Evolutionary conservation across 2,888 invertebrate species (phyloP).

Genomic region (Orchestes rusci): DNA sequence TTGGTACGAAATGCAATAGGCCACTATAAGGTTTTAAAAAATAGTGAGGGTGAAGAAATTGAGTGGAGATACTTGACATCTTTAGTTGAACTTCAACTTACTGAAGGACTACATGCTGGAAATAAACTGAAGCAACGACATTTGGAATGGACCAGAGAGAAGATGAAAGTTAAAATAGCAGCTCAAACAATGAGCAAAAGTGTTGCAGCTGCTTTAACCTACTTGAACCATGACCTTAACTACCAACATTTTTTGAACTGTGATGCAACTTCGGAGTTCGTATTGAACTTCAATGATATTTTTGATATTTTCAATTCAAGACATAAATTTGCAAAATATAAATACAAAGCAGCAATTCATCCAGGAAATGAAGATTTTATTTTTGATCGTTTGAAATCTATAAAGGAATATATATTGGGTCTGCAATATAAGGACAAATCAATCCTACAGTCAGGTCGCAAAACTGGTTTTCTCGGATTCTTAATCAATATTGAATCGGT

Average conservation of each 20-base stretch:
- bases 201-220: conserved; percentile 19
- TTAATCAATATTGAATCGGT: conserved; percentile 1
- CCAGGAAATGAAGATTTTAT: not conserved
- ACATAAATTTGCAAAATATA: conserved; percentile 9
- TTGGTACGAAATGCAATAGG: conserved; percentile 17
- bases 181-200: conserved; percentile 15
- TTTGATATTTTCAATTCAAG: conserved; percentile 14
- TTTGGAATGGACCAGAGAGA: conserved; percentile 12
- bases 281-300: conserved; percentile 6
- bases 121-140: conserved; percentile 12
- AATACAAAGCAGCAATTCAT: conserved; percentile 1
- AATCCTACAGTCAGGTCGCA: conserved; percentile 14
- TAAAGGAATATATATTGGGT: conserved; percentile 8
- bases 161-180: too few relatives aligned
- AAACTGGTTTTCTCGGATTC: too few relatives aligned
- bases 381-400: conserved; percentile 2
- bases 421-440: not conserved
- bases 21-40: conserved; percentile 11
- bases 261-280: conserved; percentile 9
- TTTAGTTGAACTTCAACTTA: conserved; percentile 7
- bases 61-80: conserved; percentile 17
- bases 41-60: conserved; percentile 19
- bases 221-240: conserved; percentile 13
- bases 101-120: conserved; percentile 2
- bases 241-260: conserved; percentile 15